Base-by-base conservation (phyloP, 2,113 vertebrate species). In the Corvus cornix region DNA sequence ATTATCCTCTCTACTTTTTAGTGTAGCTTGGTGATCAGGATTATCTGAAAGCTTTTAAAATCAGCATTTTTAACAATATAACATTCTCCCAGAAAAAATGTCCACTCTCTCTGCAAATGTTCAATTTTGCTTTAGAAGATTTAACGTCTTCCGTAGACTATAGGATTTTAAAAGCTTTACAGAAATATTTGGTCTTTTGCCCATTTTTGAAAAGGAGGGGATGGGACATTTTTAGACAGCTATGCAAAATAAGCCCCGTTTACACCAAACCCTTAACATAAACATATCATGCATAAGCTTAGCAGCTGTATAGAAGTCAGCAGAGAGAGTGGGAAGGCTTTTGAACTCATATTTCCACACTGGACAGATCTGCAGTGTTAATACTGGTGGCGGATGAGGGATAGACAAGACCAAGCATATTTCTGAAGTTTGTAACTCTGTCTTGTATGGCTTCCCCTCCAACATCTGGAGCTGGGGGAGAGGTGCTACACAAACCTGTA, bases 141-240 rank as follows among this genome's bases (percentile, higher is more conserved):
- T 81, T 70, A 86, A 67, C 0, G 0, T 87, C 48, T 87, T 75
- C 48, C 78, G 68, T 60, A 87, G 84, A 64, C 56, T 59, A 44
- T 20, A 89, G 56, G 79, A 81, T 87, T 92, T 90, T 86, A 78
- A 89, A 92, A 96, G 91, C 76, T 89, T 95, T 86, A 84, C 44
- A 89, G 68, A 95, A 95, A 84, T 93, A 91, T 44, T 96, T 95
- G 93, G 86, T 81, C 39, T 75, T 95, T 75, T 93, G 89, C 94
- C 95, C 73, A 19, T 44, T 86, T 93, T 77, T 95, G 56, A 59
- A 86, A 77, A 90, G 74, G 39, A 56, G 39, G 13, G 30, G 33
- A 64, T 46, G 72, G 59, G 59, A 63, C 59, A 23, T 90, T 95
- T 96, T 93, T 56, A 89, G 83, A 90, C 79, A 93, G 83, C 79